These are phyloP conservation scores for Murina feae DNA, from an alignment of 2,113 vertebrate genomes.

Conservation along the genomic window DNA sequence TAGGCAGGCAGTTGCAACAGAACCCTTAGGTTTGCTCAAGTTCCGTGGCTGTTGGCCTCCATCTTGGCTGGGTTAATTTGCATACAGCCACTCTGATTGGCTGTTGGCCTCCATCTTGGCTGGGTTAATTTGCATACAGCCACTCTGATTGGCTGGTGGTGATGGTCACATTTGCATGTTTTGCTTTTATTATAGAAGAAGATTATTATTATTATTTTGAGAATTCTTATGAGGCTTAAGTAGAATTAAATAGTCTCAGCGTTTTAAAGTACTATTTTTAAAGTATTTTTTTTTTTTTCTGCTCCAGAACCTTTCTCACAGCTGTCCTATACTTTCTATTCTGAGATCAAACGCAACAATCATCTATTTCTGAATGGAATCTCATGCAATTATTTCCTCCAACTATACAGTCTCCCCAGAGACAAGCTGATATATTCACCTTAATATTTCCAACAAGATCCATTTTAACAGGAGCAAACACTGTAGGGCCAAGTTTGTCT, in stretches of 20 bases:
- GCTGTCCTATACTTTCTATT: neutral
- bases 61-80: too few relatives aligned
- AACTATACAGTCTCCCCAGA: neutral
- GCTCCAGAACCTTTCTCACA: neutral
- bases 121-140: too few relatives aligned
- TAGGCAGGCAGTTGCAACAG: too few relatives aligned
- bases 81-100: too few relatives aligned
- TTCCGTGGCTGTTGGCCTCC: too few relatives aligned
- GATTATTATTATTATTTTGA: too few relatives aligned
- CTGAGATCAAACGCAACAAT: neutral
- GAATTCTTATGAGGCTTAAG: conserved; percentile 3
- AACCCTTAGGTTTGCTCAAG: too few relatives aligned
- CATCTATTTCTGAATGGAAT: neutral
- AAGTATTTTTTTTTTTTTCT: neutral
- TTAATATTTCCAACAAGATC: conserved; percentile 99
- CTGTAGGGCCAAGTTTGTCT: conserved; percentile 98
- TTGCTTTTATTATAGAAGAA: too few relatives aligned
- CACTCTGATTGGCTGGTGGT: too few relatives aligned
- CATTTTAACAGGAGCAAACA: conserved; percentile 99
- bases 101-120: too few relatives aligned
- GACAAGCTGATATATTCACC: conserved; percentile 79
- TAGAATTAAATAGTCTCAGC: neutral
- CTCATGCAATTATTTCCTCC: neutral
- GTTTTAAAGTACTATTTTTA: neutral
- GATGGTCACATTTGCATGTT: too few relatives aligned